A percentile compares a stretch with the other conserved stretches of the same genome.
Conservation (phyloP, 1,140 invertebrate species). For the Bombus turneri region DNA sequence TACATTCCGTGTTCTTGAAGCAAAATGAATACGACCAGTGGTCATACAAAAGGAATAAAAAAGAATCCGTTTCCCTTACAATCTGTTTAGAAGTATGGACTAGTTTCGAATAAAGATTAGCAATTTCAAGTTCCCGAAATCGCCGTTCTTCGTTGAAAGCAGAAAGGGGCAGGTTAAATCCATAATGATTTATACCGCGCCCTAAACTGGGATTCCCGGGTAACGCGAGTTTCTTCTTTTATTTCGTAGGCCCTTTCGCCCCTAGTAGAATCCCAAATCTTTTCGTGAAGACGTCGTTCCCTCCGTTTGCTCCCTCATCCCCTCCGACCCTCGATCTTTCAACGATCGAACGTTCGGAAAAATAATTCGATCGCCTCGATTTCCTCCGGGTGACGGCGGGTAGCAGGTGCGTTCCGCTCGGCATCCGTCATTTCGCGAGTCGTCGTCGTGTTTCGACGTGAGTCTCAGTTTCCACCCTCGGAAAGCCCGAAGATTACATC, state of each 20-base stretch:
- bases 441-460: slow-evolving; percentile 32
- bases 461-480: slow-evolving; percentile 34
- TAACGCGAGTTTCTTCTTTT: slow-evolving; percentile 16
- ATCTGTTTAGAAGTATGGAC: neutral
- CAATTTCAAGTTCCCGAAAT: neutral
- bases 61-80: too few species aligned
- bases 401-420: slow-evolving; percentile 41
- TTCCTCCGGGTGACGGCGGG: slow-evolving; percentile 17
- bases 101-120: neutral
- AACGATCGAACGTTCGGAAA: slow-evolving; percentile 29
- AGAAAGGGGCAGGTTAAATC: neutral
- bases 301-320: too few species aligned
- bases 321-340: slow-evolving; percentile 7
- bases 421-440: slow-evolving; percentile 50
- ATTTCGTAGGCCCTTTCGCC: neutral
- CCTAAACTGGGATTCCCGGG: neutral
- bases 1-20: neutral
- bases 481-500: slow-evolving; percentile 36
- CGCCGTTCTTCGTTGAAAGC: neutral
- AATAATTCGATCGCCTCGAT: slow-evolving; percentile 46
- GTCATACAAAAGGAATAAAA: too few species aligned
- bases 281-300: neutral
- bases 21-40: neutral
- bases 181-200: slow-evolving; percentile 31
- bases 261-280: slow-evolving; percentile 21